A percentile compares a stretch with the other conserved stretches of the same genome.
These are phyloP conservation scores for Sebastes kiyomatsui DNA, from an alignment of 2,797 vertebrate species.

Conservation along the genomic window DNA sequence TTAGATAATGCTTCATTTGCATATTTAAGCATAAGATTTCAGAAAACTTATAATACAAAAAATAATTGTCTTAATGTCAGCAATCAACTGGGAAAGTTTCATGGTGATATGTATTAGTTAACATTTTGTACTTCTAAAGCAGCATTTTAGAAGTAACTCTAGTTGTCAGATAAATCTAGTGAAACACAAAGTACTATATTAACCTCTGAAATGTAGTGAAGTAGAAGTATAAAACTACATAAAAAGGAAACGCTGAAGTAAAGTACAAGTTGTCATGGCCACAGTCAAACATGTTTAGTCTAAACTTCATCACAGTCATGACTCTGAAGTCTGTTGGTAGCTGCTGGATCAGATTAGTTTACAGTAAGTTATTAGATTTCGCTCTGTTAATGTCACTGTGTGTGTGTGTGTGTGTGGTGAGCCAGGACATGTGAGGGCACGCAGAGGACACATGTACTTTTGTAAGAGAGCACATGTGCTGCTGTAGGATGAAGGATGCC, in stretches of 20 bases:
- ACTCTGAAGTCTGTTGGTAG: background rate
- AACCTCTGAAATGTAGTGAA: background rate
- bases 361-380: slow-evolving; percentile 6
- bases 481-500: background rate
- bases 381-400: background rate
- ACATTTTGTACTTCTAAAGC: too few relatives aligned
- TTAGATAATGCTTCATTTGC: too few relatives aligned
- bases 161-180: background rate
- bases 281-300: background rate
- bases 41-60: too few relatives aligned
- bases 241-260: background rate
- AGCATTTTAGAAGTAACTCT: background rate
- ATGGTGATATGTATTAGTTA: too few relatives aligned
- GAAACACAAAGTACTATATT: background rate
- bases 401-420: background rate
- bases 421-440: background rate
- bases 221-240: background rate
- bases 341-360: slow-evolving; percentile 6
- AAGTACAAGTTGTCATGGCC: background rate
- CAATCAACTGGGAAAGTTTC: too few relatives aligned
- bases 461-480: slow-evolving; percentile 1
- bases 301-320: background rate
- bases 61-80: too few relatives aligned
- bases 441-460: background rate
- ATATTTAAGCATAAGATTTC: too few relatives aligned